Evolutionary conservation across 2,888 invertebrate species (phyloP), one percentile per base, ranked within the genome.

Genomic region (Aspidapion aeneum): DNA sequence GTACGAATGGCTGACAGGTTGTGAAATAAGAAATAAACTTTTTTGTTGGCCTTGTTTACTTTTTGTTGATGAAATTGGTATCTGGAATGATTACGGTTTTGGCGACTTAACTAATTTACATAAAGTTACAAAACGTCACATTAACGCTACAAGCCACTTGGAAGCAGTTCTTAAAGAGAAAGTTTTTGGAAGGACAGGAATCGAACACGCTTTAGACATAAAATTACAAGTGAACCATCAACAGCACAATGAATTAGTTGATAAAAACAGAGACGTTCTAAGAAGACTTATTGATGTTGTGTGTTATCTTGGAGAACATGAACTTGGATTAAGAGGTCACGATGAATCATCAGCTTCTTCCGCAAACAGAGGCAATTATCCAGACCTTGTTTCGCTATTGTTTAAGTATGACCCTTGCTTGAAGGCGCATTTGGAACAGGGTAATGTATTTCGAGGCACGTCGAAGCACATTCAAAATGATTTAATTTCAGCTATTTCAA

Each of bases 391-490:
- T 52, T 17, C 64, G 52, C 55, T 70, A 61, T 62, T 73, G 21
- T 60, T 65, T n/a, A 67, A 67, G 63, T 67, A 68, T 61, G 70
- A 69, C 50, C 22, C 51, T 19, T 49, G 49, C 21, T 66, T 72
- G 56, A 63, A 61, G 62, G 66, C 58, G 48, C 70, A 73, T 71
- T 64, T 72, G 58, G 63, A 72, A 56, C 50, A 58, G 63, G 57
- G 48, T 56, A 69, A 63, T 12, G 70, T 70, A 16, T 74, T 73
- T 70, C 60, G 60, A 20, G 70, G 68, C 1, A 66, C 66, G 35
- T 73, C 72, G 20, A 69, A 65, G 60, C 57, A 60, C 55, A 73
- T 73, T 55, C 70, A 74, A 67, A 73, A 73, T 64, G 70, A 72
- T 64, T 64, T 74, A 57, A 71, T 72, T 59, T 16, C 22, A 16